Percentiles rank a stretch among this genome's conserved stretches.
phyloP scores from a whole-genome alignment of 2,797 vertebrate genomes.

The Scyliorhinus canicula region DNA sequence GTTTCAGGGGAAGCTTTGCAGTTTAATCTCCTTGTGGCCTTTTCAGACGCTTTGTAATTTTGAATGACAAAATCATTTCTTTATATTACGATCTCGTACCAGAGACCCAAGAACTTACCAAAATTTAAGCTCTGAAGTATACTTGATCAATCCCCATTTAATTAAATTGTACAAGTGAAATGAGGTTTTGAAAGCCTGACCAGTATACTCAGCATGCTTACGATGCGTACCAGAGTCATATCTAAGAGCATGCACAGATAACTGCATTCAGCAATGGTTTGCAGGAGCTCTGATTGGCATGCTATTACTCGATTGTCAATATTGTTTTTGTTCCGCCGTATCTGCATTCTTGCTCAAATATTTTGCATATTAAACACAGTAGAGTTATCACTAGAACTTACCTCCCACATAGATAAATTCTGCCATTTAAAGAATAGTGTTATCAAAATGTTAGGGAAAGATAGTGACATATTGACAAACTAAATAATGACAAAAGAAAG shows the following conservation, averaged over 20 bases:
- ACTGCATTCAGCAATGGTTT: slow-evolving; percentile 45
- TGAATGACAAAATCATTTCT: background rate
- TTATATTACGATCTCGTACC: background rate
- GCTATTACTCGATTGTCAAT: slow-evolving; percentile 40
- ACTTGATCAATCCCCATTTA: background rate
- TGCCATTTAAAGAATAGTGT: slow-evolving; percentile 69
- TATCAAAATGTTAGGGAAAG: slow-evolving; percentile 57
- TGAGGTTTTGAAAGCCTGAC: slow-evolving; percentile 45
- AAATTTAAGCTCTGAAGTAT: background rate
- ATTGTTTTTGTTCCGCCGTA: slow-evolving; percentile 29
- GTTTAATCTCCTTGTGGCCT: background rate
- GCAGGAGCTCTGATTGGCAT: slow-evolving; percentile 46
- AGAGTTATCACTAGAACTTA: slow-evolving; percentile 65
- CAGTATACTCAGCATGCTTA: slow-evolving; percentile 44
- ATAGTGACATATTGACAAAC: slow-evolving; percentile 42
- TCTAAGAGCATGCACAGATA: slow-evolving; percentile 51
- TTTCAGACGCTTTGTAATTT: background rate
- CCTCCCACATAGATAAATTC: slow-evolving; percentile 73
- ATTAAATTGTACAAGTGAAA: background rate
- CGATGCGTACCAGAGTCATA: slow-evolving; percentile 27
- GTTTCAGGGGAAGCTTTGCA: background rate
- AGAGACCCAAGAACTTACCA: background rate
- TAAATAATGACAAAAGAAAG: slow-evolving; percentile 22
- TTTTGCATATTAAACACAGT: slow-evolving; percentile 49
- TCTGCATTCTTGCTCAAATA: slow-evolving; percentile 47